phyloP scores from a whole-genome alignment of 2,113 vertebrate species.

The Phainopepla nitens region DNA sequence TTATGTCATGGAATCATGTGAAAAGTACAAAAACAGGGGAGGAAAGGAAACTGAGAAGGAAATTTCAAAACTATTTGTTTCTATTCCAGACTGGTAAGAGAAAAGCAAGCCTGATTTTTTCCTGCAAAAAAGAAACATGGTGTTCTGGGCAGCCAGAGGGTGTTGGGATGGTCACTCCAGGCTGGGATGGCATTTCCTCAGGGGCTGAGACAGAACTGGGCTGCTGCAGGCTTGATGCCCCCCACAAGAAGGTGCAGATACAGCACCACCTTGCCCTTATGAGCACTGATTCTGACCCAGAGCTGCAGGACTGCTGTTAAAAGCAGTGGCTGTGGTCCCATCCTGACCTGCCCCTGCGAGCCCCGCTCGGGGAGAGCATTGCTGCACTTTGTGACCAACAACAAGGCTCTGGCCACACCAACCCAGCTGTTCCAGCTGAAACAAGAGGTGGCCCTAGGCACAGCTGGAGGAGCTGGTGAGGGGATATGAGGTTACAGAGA shows the following conservation, averaged over 20 bases:
- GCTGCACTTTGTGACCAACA: accelerated
- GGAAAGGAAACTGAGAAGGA: constrained; percentile 56
- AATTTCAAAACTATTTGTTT: constrained; percentile 63
- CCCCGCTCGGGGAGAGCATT: accelerated
- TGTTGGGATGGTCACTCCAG: accelerated
- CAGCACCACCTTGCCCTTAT: accelerated
- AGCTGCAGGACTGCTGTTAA: not conserved
- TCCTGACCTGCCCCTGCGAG: not conserved
- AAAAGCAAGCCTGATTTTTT: constrained; percentile 21
- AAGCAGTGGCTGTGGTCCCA: accelerated
- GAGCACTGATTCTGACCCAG: not conserved
- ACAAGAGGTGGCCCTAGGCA: not conserved
- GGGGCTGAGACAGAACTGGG: not conserved
- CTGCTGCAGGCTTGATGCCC: not conserved
- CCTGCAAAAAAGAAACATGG: not conserved
- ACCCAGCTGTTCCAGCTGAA: not conserved
- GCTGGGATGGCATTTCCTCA: not conserved
- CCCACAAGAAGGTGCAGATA: not conserved
- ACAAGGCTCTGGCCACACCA: not conserved
- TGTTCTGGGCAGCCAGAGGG: not conserved
- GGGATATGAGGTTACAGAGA: not conserved
- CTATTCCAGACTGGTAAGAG: constrained; percentile 33
- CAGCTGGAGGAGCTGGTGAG: not conserved
- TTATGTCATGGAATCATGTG: constrained; percentile 67
- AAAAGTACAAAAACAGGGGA: constrained; percentile 59